phyloP scores from a whole-genome alignment of 2,797 vertebrate genomes.

The Buceros bicornis region DNA sequence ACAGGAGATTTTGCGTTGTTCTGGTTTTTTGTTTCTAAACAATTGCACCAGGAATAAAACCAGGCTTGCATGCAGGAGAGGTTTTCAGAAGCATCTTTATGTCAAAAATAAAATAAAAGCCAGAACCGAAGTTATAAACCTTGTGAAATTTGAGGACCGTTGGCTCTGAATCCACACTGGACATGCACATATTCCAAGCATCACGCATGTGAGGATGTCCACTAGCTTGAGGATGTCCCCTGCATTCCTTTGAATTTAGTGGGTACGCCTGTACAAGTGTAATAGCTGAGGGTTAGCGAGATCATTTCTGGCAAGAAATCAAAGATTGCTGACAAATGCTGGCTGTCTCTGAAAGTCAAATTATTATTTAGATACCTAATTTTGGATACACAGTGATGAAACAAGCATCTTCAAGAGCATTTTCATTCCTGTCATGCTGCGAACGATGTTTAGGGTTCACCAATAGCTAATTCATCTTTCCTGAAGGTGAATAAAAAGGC shows the following conservation, averaged over 20 bases:
- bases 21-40: neutral
- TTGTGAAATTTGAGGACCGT: neutral
- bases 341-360: conserved; percentile 5
- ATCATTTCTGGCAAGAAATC: conserved; percentile 28
- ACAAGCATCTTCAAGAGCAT: neutral
- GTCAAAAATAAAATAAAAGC: neutral
- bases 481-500: neutral
- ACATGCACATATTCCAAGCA: neutral
- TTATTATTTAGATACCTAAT: neutral
- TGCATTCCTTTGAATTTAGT: neutral
- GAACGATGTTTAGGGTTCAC: neutral
- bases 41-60: neutral
- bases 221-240: neutral
- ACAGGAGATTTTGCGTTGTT: neutral
- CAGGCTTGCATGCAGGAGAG: neutral
- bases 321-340: neutral
- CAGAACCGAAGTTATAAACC: neutral
- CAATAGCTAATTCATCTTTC: neutral
- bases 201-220: neutral
- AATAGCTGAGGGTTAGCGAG: neutral
- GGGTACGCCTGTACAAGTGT: neutral
- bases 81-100: neutral
- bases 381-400: neutral
- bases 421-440: neutral
- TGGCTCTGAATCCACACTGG: neutral